Base-by-base conservation (phyloP, 2,888 invertebrate species). In the Tachina lurida region DNA sequence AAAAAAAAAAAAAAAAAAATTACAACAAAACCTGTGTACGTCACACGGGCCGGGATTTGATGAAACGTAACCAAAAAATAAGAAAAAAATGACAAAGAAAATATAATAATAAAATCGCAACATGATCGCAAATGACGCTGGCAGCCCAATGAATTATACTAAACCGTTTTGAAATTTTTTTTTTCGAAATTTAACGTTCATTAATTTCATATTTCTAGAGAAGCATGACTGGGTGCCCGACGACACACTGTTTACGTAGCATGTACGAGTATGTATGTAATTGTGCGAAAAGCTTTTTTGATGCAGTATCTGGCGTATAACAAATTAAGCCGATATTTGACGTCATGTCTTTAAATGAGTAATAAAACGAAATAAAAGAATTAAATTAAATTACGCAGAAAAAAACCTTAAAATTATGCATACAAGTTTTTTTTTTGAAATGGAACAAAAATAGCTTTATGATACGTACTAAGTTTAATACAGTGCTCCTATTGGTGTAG, bases 311-410 rank as follows among this genome's bases (percentile, higher is more conserved):
- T 71, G 19, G 49, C 56, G 71, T 79, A 43, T 62, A 47, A 45
- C 62, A 62, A 74, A 68, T 68, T 68, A 67, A 78, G 73, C 43
- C 63, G 47, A 58, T 75, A 71, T 65, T 84, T 83, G 85, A 86
- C 85, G 85, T 86, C 85, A 86, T 83, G 58, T 54, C 71, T 63
- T 79, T 86, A 79, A 86, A 76, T 86, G 85, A 86, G 65, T 83
- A 82, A 83, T 67, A 78, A 86, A 73, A 47, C 58, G 12, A 9
- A 43, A 41, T 17, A 43, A 52, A 52, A 65, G 54, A 52, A n/a
- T 15, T 58, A 81, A 70, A 81, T 82, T 77, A 15, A 85, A 85
- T 85, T 85, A 82, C 70, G 70, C 63, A 63, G 49, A 45, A 58
- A 68, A 74, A 63, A 41, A 74, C 15, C 56, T 15, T 8, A 54